Percentiles rank a stretch among this genome's conserved stretches.
Conservation (phyloP, 2,113 vertebrate genomes). For the Stercorarius parasiticus region DNA sequence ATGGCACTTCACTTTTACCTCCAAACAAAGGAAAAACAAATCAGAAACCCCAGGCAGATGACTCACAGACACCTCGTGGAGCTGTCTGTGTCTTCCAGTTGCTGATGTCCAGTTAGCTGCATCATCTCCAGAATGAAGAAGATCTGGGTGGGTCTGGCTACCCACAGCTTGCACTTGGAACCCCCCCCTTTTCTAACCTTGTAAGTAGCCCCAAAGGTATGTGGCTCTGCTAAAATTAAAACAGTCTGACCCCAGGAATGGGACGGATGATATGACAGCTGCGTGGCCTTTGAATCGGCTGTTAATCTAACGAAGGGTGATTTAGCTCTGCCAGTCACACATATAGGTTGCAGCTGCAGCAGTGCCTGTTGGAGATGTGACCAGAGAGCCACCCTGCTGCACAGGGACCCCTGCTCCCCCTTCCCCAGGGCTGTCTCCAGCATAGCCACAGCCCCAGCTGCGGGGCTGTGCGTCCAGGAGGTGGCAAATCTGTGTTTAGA, state of each 20-base stretch:
- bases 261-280: conserved; percentile 7
- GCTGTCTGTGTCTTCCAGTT: not conserved
- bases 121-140: not conserved
- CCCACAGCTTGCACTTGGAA: conserved; percentile 23
- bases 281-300: not conserved
- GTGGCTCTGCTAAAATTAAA: conserved; percentile 56
- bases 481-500: not conserved
- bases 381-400: not conserved
- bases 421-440: not conserved
- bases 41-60: not conserved
- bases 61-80: not conserved
- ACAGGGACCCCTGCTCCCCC: not conserved
- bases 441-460: not conserved
- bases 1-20: not conserved
- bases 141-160: not conserved
- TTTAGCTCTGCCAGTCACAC: not conserved
- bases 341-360: not conserved
- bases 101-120: not conserved
- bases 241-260: not conserved
- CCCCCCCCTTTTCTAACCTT: conserved; percentile 19
- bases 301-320: not conserved
- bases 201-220: not conserved
- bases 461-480: fast-evolving
- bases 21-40: not conserved
- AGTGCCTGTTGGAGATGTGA: not conserved